Evolutionary conservation across 2,797 vertebrate genomes (phyloP).

Genomic region (Tenualosa thibaudeaui): DNA sequence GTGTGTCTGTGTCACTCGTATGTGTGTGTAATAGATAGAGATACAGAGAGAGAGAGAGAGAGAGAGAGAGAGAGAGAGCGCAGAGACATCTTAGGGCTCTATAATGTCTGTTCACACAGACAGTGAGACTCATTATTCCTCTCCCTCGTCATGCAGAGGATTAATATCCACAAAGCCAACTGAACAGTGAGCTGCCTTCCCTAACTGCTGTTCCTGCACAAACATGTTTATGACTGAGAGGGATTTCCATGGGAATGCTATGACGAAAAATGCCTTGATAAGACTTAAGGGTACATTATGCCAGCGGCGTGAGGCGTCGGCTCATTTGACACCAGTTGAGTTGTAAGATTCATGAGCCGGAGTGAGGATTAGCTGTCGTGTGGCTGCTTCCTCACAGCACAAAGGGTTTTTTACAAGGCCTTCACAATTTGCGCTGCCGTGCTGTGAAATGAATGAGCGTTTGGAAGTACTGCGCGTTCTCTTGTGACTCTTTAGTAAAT

Average conservation of each 20-base stretch:
- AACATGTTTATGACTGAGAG: constrained; percentile 4
- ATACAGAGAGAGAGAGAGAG: not conserved
- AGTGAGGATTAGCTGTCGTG: not conserved
- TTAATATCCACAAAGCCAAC: not conserved
- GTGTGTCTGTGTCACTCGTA: not conserved
- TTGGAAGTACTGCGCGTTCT: not conserved
- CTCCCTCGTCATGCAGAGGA: not conserved
- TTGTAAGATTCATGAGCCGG: not conserved
- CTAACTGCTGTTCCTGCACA: not conserved
- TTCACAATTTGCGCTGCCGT: not conserved
- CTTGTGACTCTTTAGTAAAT: not conserved
- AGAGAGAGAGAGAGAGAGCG: not conserved
- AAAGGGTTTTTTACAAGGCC: not conserved
- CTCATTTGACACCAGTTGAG: too few relatives aligned
- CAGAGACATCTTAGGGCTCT: too few relatives aligned
- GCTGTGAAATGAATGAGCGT: not conserved
- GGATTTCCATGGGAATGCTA: not conserved
- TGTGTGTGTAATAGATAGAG: not conserved
- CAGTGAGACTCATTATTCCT: not conserved
- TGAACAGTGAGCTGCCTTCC: too few relatives aligned
- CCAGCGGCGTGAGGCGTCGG: not conserved
- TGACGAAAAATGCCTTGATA: not conserved
- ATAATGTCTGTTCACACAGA: not conserved
- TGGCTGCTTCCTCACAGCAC: not conserved
- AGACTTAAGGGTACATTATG: not conserved